Evolutionary conservation across 2,113 vertebrate genomes (phyloP), one percentile per base, ranked within the genome.

Genomic region (Engraulis encrasicolus): DNA sequence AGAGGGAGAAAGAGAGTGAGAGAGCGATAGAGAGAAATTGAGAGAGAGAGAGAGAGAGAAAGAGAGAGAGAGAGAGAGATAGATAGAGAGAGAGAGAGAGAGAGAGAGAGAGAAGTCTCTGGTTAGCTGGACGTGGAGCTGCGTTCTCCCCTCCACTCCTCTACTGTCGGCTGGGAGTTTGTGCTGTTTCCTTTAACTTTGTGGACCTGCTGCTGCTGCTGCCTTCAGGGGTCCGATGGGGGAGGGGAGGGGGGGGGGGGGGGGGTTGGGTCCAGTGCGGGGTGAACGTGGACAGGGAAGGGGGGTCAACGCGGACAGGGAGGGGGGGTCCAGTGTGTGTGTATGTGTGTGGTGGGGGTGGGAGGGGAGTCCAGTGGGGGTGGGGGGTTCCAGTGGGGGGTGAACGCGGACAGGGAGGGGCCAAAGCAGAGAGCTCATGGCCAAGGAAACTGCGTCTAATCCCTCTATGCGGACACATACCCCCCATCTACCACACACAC

Each of bases 401-500:
- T 3, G 40, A 9, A 45, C 4, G 9, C 3, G 58, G 81, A 93
- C 96, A 95, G 96, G 96, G 96, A 96, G 96, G 96, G 96, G 96
- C 96, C 94, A 94, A 92, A 86, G 79, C 71, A 86, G 88, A 86
- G 88, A 93, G 93, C 93, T 88, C 94, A 92, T 81, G 93, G 94
- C 92, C 92, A 89, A 96, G 96, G 95, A 97, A 97, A 97, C 91
- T 93, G 94, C 92, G 94, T 95, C 96, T 95, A 97, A 97, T 97
- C 96, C 96, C 94, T 96, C 95, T 92, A 91, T 93, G 87, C 92
- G 93, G 94, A 95, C 94, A 95, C 85, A 92, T 93, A 92, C 87
- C 86, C 85, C 84, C 87, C 40, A 86, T 87, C 58, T 6, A 37
- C 9, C 18, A 80, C 83, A 83, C 86, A 17, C 81, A 52, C 81